A percentile compares a stretch with the other conserved stretches of the same genome.
phyloP scores from a whole-genome alignment of 1,140 invertebrate genomes.

The Daktulosphaira vitifoliae region DNA sequence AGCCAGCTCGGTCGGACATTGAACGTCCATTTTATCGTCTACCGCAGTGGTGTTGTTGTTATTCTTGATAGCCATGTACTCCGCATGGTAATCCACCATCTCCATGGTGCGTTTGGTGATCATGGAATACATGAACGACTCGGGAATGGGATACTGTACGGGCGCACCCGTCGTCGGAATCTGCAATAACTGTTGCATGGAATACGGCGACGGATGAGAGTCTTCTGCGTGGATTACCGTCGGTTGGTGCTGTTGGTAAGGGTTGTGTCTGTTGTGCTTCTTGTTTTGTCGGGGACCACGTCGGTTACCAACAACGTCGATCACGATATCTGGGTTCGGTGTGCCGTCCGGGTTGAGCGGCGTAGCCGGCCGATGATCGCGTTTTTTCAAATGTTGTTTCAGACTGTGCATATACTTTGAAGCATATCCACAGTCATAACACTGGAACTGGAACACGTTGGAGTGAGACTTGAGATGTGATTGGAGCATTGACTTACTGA shows the following conservation, averaged over 20 bases:
- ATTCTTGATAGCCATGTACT: constrained; percentile 16
- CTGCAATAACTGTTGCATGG: constrained; percentile 36
- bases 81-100: constrained; percentile 9
- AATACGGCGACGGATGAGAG: constrained; percentile 27
- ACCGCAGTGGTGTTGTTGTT: constrained; percentile 16
- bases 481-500: constrained; percentile 99
- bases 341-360: constrained; percentile 80
- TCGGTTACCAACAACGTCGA: constrained; percentile 81
- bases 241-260: constrained; percentile 22
- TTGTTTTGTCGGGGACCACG: constrained; percentile 69
- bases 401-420: constrained; percentile 98
- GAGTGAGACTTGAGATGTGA: constrained; percentile 98
- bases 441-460: constrained; percentile 91
- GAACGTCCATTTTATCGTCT: constrained; percentile 25
- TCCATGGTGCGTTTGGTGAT: constrained; percentile 11
- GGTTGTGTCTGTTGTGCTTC: constrained; percentile 29
- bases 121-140: constrained; percentile 23
- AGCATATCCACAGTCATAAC: constrained; percentile 89
- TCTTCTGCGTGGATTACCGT: constrained; percentile 3
- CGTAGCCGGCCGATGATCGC: constrained; percentile 73
- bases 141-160: neutral
- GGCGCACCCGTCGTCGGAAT: constrained; percentile 20
- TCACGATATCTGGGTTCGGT: constrained; percentile 74
- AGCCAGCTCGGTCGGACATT: neutral
- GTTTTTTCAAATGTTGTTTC: constrained; percentile 88